Evolutionary conservation across 2,888 invertebrate genomes (phyloP), one percentile per base, ranked within the genome.

Genomic region (Quadriops clusia): DNA sequence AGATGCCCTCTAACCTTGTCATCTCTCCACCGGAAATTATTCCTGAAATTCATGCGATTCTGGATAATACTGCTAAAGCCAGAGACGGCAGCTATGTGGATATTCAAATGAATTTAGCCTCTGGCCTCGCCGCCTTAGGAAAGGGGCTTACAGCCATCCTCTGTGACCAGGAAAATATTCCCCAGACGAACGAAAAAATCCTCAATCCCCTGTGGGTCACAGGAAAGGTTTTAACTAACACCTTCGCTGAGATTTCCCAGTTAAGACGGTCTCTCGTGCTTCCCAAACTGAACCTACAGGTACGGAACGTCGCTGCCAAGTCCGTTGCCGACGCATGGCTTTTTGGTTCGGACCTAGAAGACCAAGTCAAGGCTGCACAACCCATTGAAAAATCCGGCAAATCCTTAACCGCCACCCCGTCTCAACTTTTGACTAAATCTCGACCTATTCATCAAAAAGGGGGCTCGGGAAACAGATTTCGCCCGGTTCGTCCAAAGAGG

Each of bases 1-100:
- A 11, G 3, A 12, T 22, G 4, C 23, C 23, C 10, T 10, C 10
- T 11, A 22, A 22, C 4, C 12, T 22, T 6, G 10, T 22, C n/a
- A 6, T 22, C 11, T 11, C 6, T 4, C 23, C 23, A 22, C 23
- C 23, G 23, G 3, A 3, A 22, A 12, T 22, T 12, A 22, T 11
- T n/a, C 23, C 23, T 12, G 23, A 22, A 22, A 12, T 22, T 11
- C 11, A 10, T 6, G 22, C 22, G 5, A 11, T 11, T 11, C 4
- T 22, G 10, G 10, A 22, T 11, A 10, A 10, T 11, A 22, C 9
- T 22, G 10, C 9, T 10, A 22, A 11, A 6, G 22, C 22, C 3
- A 4, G 28, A 7, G 37, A 27, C 22, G 20, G 21, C 6, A 15
- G 7, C 16, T 11, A 30, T 10, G 16, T 17, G 11, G 26, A 9